Evolutionary conservation across 2,888 invertebrate genomes (phyloP).

Genomic region (Plutella xylostella): DNA sequence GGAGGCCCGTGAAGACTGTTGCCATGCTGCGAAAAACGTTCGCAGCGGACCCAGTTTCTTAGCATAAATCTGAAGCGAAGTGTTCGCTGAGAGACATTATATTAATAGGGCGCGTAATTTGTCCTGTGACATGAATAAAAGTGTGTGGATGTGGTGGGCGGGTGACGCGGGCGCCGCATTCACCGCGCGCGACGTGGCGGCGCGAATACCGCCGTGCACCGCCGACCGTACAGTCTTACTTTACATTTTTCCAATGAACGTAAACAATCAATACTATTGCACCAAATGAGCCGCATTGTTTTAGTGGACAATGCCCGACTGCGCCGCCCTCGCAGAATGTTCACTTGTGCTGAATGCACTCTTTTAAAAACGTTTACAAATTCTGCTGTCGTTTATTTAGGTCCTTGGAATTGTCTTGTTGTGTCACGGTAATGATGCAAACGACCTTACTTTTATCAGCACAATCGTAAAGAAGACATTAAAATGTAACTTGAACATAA

Average conservation of each 20-base stretch:
- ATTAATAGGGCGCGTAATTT: constrained; percentile 36
- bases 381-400: too few species aligned
- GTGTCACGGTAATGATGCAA: too few species aligned
- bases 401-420: too few species aligned
- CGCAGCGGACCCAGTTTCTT: not conserved
- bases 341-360: too few species aligned
- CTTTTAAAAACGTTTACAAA: too few species aligned
- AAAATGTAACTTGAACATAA: too few species aligned
- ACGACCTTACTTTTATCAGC: too few species aligned
- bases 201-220: constrained; percentile 24
- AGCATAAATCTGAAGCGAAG: constrained; percentile 7
- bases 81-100: constrained; percentile 12
- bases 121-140: constrained; percentile 39
- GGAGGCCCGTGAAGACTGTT: not conserved
- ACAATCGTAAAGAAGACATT: too few species aligned
- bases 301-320: too few species aligned
- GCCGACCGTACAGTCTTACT: constrained; percentile 44
- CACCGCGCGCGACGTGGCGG: constrained; percentile 14
- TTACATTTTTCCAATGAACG: constrained; percentile 37
- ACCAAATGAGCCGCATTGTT: too few species aligned
- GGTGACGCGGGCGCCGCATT: constrained; percentile 7
- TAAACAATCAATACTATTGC: constrained; percentile 33
- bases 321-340: too few species aligned
- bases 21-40: not conserved
- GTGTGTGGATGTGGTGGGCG: constrained; percentile 12